phyloP scores from a whole-genome alignment of 2,797 vertebrate genomes.

The Sebastes kiyomatsui region DNA sequence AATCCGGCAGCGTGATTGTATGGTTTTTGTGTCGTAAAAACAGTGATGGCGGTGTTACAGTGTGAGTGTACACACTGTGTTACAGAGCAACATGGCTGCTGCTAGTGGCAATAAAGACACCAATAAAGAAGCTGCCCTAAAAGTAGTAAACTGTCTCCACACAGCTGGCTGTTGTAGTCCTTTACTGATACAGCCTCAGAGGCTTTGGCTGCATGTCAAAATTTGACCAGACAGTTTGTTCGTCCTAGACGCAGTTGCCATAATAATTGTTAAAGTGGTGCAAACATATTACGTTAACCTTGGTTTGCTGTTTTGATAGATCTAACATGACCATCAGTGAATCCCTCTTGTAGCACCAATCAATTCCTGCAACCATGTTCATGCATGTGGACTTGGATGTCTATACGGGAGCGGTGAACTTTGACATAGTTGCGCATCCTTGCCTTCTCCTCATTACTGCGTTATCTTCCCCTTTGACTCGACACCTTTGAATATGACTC shows the following conservation, averaged over 20 bases:
- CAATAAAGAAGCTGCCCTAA: neutral
- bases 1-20: neutral
- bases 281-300: neutral
- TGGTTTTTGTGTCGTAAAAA: neutral
- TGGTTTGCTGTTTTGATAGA: neutral
- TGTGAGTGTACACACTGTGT: neutral
- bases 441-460: constrained; percentile 13
- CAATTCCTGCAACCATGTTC: neutral
- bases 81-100: neutral
- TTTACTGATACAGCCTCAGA: neutral
- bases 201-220: neutral
- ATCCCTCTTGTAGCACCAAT: neutral
- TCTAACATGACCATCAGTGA: neutral
- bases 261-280: neutral
- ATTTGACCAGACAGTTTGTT: neutral
- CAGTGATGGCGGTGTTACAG: neutral
- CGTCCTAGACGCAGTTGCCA: neutral
- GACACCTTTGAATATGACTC: constrained; percentile 62
- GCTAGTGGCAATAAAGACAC: neutral
- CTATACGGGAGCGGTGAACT: constrained; percentile 10
- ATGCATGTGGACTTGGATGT: neutral
- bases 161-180: neutral
- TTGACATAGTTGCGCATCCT: constrained; percentile 30
- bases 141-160: neutral
- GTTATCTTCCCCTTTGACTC: constrained; percentile 52